phyloP scores from a whole-genome alignment of 1,140 invertebrate genomes.

The Lordiphosa stackelbergi region DNA sequence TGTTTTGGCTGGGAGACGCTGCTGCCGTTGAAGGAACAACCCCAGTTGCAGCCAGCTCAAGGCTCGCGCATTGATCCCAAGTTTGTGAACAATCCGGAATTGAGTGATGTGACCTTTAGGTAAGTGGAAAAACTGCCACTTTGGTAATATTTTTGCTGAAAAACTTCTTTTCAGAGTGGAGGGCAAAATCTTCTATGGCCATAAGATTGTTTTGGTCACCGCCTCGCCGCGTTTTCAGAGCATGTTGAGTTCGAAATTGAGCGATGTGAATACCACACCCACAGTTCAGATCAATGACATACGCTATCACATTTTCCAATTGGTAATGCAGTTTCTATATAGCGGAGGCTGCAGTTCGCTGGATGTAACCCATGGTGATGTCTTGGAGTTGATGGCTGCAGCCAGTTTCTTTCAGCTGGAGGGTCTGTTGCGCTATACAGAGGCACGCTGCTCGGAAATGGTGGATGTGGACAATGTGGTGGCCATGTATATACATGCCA shows the following conservation, averaged over 20 bases:
- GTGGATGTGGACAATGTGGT: constrained; percentile 93
- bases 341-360: constrained; percentile 89
- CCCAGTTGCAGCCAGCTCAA: constrained; percentile 81
- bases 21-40: constrained; percentile 86
- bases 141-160: neutral
- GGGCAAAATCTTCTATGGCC: constrained; percentile 93
- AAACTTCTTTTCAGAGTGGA: constrained; percentile 82
- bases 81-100: constrained; percentile 94
- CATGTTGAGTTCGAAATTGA: constrained; percentile 89
- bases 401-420: constrained; percentile 95
- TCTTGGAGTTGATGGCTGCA: constrained; percentile 92
- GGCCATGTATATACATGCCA: constrained; percentile 94
- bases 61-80: constrained; percentile 91
- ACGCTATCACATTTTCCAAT: constrained; percentile 90
- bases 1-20: constrained; percentile 92
- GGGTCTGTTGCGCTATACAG: constrained; percentile 89
- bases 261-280: constrained; percentile 85
- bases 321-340: constrained; percentile 95
- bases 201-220: constrained; percentile 94
- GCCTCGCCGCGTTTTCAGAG: constrained; percentile 90
- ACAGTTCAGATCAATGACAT: constrained; percentile 96
- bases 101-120: constrained; percentile 92
- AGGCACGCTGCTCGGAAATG: constrained; percentile 88
- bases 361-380: constrained; percentile 87
- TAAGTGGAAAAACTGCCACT: constrained; percentile 26